Base-by-base conservation (phyloP, 2,113 vertebrate species). In the Jacana jacana region DNA sequence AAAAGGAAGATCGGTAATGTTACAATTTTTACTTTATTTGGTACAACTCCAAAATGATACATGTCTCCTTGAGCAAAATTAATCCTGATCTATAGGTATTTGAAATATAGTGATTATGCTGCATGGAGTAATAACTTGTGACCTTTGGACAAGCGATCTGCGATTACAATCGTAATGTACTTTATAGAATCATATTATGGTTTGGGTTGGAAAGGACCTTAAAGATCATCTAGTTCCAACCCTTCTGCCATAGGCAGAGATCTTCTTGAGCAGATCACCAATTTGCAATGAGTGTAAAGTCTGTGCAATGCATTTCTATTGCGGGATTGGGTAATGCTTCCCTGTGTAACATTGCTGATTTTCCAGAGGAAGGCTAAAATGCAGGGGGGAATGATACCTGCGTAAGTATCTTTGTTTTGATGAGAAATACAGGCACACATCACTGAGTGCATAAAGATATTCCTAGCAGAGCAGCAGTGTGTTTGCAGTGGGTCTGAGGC, bases 321-420 rank as follows among this genome's bases (percentile, higher is more conserved):
- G 23, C 2, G 4, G 33, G 60, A 58, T n/a, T 8, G 28, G 30
- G 52, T n/a, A 77, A 11, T 6, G 1, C 11, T 63, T 60, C 55
- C 37, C 37, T 2, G 1, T 48, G 2, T 24, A 61, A 12, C 4
- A 6, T 20, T 0, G 0, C 11, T 5, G 2, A 2, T 63, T 89
- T 55, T 65, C 28, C 10, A 8, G 61, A 66, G 66, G 7, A 49
- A 66, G 20, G 35, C 60, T 93, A 24, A 51, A 88, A 31, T 28
- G 22, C 2, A 10, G 17, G 15, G 25, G 33, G 49, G 19, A n/a
- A 31, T 64, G 16, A 17, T 20, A 30, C 13, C 39, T 79, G 3
- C 37, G 13, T 22, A 33, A 55, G 11, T 44, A 11, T 58, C n/a
- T 52, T 42, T 94, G 13, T 70, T 90, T 73, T 78, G 58, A 40